Conservation (phyloP, 1,140 invertebrate species). For the Drosophila kepulauana region DNA sequence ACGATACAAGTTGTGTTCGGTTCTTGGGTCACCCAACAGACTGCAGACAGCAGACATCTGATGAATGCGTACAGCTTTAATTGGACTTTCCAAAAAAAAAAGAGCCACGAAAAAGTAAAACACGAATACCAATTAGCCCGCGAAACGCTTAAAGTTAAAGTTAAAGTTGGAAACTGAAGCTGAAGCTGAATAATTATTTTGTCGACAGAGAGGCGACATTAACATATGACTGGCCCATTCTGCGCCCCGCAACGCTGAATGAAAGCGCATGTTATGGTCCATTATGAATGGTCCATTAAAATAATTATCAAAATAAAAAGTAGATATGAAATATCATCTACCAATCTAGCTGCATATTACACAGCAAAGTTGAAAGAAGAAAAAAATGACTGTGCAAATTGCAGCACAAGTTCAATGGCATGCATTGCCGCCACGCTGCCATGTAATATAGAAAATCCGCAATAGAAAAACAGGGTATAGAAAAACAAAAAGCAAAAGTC, state of each 20-base stretch:
- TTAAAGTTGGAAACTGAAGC: constrained; percentile 26
- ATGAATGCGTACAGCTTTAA: constrained; percentile 41
- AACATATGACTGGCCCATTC: constrained; percentile 46
- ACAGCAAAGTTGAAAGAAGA: constrained; percentile 16
- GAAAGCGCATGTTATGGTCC: constrained; percentile 55
- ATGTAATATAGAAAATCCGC: constrained; percentile 42
- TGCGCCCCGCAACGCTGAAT: constrained; percentile 25
- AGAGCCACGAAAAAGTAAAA: constrained; percentile 24
- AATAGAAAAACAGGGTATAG: constrained; percentile 32
- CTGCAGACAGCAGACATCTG: constrained; percentile 13
- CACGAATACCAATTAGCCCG: constrained; percentile 65
- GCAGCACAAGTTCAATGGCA: constrained; percentile 70
- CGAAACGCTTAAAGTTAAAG: constrained; percentile 31
- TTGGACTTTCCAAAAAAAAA: constrained; percentile 71
- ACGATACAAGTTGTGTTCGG: constrained; percentile 10
- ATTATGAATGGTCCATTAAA: constrained; percentile 55
- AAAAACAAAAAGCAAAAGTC: constrained; percentile 73
- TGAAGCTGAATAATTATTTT: constrained; percentile 39
- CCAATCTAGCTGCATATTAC: constrained; percentile 20
- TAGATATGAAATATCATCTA: constrained; percentile 12
- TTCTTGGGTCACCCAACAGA: constrained; percentile 45
- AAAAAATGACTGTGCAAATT: constrained; percentile 46
- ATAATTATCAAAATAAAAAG: constrained; percentile 45
- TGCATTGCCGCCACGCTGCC: constrained; percentile 8
- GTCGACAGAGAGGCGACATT: constrained; percentile 51